Evolutionary conservation across 2,113 vertebrate species (phyloP).

Genomic region (Upupa epops): DNA sequence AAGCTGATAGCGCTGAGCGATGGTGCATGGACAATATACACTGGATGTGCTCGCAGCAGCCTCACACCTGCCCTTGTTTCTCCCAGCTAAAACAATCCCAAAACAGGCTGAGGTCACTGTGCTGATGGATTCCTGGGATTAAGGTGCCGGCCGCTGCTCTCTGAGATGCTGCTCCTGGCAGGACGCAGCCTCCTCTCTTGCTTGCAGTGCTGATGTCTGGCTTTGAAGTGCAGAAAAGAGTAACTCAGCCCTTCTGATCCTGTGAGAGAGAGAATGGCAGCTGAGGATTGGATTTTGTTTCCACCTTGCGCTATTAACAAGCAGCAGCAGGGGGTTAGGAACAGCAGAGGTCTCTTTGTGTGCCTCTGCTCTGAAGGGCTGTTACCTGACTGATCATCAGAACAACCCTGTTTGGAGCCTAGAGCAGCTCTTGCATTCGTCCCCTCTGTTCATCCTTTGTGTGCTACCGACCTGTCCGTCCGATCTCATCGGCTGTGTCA

Average conservation of each 20-base stretch:
- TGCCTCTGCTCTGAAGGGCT: neutral
- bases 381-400: neutral
- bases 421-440: neutral
- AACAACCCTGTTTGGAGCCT: neutral
- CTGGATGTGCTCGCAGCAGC: slow-evolving; percentile 17
- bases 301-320: neutral
- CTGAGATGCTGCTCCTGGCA: neutral
- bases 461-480: neutral
- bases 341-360: neutral
- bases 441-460: neutral
- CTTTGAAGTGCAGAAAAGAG: slow-evolving; percentile 55
- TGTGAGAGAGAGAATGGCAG: neutral
- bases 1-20: neutral
- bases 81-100: neutral
- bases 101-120: neutral
- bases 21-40: neutral
- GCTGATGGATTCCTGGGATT: neutral
- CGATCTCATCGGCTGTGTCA: neutral
- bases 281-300: neutral
- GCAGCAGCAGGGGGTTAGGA: neutral
- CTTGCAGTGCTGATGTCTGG: slow-evolving; percentile 5
- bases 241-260: slow-evolving; percentile 63
- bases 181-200: neutral
- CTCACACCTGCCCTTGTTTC: neutral
- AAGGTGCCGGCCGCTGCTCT: neutral